Evolutionary conservation across 2,888 invertebrate genomes (phyloP).

Genomic region (Chironomus riparius): DNA sequence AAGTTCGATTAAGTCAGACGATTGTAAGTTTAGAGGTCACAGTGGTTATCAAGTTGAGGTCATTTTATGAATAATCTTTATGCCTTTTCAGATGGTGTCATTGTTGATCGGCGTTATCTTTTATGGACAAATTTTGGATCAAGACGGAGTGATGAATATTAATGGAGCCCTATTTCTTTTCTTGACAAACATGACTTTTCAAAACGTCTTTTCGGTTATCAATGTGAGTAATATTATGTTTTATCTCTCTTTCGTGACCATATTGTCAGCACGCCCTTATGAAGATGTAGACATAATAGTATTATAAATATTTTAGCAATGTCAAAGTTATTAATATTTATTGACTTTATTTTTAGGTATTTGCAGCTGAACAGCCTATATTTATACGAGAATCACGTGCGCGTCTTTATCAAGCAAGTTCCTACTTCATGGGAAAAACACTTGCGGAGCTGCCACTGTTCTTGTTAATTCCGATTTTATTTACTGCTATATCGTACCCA

Average conservation of each 20-base stretch:
- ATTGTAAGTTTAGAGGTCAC: conserved; percentile 53
- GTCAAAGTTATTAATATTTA: background rate
- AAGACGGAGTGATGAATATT: conserved; percentile 88
- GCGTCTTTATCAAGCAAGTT: conserved; percentile 83
- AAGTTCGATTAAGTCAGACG: conserved; percentile 80
- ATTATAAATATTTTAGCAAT: background rate
- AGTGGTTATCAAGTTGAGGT: background rate
- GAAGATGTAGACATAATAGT: too few relatives aligned
- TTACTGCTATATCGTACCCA: conserved; percentile 76
- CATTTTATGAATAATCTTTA: conserved; percentile 29
- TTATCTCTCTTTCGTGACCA: background rate
- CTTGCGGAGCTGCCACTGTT: conserved; percentile 83
- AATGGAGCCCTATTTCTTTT: conserved; percentile 87
- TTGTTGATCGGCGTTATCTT: conserved; percentile 82
- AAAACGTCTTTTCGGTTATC: conserved; percentile 89
- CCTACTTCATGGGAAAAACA: conserved; percentile 86
- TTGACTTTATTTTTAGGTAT: conserved; percentile 52
- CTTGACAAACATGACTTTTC: conserved; percentile 87
- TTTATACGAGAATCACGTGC: conserved; percentile 82
- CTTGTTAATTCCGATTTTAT: conserved; percentile 70
- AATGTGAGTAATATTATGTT: conserved; percentile 55
- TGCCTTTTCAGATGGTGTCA: conserved; percentile 62
- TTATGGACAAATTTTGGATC: conserved; percentile 68
- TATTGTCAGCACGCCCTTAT: background rate
- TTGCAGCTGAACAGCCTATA: conserved; percentile 80